Evolutionary conservation across 2,888 invertebrate genomes (phyloP), one percentile per base, ranked within the genome.

Genomic region (Chromoteleia sp.): DNA sequence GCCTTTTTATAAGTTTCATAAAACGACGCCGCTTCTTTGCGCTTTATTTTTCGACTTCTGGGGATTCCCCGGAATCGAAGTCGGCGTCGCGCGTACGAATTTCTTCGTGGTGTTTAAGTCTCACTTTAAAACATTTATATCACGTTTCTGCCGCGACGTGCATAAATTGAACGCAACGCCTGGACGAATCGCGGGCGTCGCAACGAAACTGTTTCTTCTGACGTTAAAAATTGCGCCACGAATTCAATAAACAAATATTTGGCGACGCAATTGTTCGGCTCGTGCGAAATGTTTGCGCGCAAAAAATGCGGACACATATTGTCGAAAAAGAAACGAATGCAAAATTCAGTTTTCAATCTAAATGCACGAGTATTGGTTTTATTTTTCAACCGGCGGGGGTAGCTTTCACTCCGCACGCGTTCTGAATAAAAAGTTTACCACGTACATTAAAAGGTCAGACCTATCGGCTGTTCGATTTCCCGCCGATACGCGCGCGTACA

Each of bases 341-440:
- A 88, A 87, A 89, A 89, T 89, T 89, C 85, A 89, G 87, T 87
- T 87, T 89, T 88, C 88, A 87, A 89, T 89, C 88, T 88, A 89
- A 88, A 88, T 89, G 89, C 87, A 88, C 86, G 85, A 70, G 81
- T 79, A 84, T 85, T 83, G 84, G 84, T 68, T 79, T 79, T 79
- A 71, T 67, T 76, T 79, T 61, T 39, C 6, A 43, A 10, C 41
- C 71, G 68, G 59, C 71, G 68, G 59, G 81, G 81, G 74, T 75
- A 74, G 77, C 33, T 79, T 79, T 80, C 68, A 71, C 73, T 70
- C 48, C 56, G 81, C 82, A 80, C 84, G 84, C 82, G 82, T 79
- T 83, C 83, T 68, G 82, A 84, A 85, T 84, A 84, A 84, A 84
- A 84, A 84, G 83, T 84, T 84, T 83, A 81, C 83, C 81, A 82